Conservation (phyloP, 2,888 invertebrate genomes). For the Epirrhoe alternata region DNA sequence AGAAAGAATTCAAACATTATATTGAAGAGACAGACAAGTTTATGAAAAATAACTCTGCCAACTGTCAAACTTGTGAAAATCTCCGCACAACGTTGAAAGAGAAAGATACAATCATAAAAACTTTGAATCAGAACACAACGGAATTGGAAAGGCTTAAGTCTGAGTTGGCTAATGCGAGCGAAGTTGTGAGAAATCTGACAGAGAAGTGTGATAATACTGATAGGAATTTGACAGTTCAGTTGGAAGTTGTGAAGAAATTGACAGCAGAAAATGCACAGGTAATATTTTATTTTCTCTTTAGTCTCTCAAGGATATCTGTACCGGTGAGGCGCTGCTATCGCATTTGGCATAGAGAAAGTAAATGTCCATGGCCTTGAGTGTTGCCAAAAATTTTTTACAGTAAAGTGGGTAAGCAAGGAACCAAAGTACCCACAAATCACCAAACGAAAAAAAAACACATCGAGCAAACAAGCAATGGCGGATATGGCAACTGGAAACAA, state of each 20-base stretch:
- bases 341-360: too few relatives aligned
- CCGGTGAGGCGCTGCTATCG: too few relatives aligned
- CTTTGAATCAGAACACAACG: constrained; percentile 59
- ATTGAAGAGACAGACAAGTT: constrained; percentile 65
- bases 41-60: constrained; percentile 49
- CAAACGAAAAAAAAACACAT: too few relatives aligned
- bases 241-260: constrained; percentile 86
- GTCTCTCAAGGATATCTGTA: not conserved
- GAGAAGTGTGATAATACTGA: constrained; percentile 89
- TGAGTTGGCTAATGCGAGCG: constrained; percentile 83
- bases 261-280: constrained; percentile 86
- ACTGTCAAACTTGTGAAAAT: constrained; percentile 66
- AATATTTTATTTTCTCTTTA: constrained; percentile 11
- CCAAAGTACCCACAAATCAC: too few relatives aligned
- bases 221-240: constrained; percentile 88
- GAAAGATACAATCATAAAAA: constrained; percentile 70
- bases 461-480: too few relatives aligned
- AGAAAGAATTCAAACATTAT: constrained; percentile 65
- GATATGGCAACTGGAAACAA: too few relatives aligned
- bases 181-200: constrained; percentile 85
- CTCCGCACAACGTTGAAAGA: constrained; percentile 64
- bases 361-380: too few relatives aligned
- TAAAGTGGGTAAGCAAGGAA: too few relatives aligned
- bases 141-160: constrained; percentile 68
- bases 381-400: too few relatives aligned